phyloP scores from a whole-genome alignment of 2,888 invertebrate species.

The Crossocerus cetratus region DNA sequence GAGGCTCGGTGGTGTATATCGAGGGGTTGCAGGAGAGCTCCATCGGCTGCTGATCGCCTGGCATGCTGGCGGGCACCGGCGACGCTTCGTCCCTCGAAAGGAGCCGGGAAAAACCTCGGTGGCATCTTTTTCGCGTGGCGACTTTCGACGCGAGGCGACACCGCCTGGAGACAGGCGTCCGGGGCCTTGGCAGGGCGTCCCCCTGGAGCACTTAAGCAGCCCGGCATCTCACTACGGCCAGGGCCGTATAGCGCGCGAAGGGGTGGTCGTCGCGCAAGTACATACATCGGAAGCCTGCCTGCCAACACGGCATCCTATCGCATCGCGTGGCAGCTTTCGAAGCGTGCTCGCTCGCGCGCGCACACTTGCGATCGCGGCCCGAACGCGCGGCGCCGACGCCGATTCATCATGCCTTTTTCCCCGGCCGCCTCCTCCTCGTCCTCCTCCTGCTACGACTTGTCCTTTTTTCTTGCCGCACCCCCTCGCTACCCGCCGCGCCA shows the following conservation, averaged over 20 bases:
- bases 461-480: conserved; percentile 32
- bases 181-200: conserved; percentile 48
- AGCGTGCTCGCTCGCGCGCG: neutral
- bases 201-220: conserved; percentile 71
- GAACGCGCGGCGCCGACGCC: conserved; percentile 24
- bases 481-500: conserved; percentile 15
- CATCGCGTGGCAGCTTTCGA: conserved; percentile 22
- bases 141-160: conserved; percentile 54
- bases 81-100: conserved; percentile 75
- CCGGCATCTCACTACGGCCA: conserved; percentile 72
- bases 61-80: conserved; percentile 74
- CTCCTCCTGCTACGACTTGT: conserved; percentile 33
- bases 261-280: conserved; percentile 44
- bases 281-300: neutral
- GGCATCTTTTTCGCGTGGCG: conserved; percentile 67
- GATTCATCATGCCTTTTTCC: conserved; percentile 54
- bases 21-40: conserved; percentile 27
- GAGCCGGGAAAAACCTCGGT: conserved; percentile 68
- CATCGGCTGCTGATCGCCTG: conserved; percentile 62
- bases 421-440: conserved; percentile 22
- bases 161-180: conserved; percentile 62
- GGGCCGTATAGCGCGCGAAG: conserved; percentile 67
- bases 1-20: neutral
- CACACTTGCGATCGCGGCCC: conserved; percentile 2
- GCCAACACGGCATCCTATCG: no score